phyloP scores from a whole-genome alignment of 2,888 invertebrate species.

The Dynastes tityus region DNA sequence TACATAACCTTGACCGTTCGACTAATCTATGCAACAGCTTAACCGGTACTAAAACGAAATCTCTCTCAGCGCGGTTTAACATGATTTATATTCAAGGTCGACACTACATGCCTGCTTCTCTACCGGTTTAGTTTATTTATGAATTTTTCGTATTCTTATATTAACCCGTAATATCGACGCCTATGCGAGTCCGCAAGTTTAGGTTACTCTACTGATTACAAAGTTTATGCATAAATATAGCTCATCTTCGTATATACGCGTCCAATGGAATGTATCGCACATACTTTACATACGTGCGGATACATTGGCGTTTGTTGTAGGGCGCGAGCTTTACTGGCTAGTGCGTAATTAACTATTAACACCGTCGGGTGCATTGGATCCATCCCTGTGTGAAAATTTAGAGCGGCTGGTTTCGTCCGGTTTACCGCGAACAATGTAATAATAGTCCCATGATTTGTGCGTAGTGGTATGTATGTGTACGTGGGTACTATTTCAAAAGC shows the following conservation, averaged over 20 bases:
- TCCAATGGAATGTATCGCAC: not conserved
- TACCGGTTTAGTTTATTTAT: no score
- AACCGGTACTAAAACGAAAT: no score
- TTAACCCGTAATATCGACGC: no score
- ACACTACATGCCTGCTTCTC: no score
- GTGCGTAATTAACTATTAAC: constrained; percentile 3
- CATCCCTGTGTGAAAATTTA: constrained; percentile 3
- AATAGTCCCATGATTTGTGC: not conserved
- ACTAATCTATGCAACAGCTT: no score
- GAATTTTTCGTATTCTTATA: no score
- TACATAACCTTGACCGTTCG: no score
- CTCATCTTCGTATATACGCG: not conserved
- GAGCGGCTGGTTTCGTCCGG: not conserved
- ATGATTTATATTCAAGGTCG: no score
- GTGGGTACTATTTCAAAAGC: no score
- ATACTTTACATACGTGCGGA: not conserved
- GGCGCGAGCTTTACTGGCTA: not conserved
- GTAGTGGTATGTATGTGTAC: no score
- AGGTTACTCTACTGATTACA: not conserved
- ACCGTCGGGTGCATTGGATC: not conserved
- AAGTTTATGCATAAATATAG: not conserved
- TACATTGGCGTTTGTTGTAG: not conserved
- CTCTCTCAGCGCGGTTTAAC: no score
- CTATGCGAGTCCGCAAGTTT: no score
- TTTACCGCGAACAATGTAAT: not conserved